These are phyloP conservation scores for Agrochola circellaris DNA, from an alignment of 2,888 invertebrate species.

Conservation along the genomic window DNA sequence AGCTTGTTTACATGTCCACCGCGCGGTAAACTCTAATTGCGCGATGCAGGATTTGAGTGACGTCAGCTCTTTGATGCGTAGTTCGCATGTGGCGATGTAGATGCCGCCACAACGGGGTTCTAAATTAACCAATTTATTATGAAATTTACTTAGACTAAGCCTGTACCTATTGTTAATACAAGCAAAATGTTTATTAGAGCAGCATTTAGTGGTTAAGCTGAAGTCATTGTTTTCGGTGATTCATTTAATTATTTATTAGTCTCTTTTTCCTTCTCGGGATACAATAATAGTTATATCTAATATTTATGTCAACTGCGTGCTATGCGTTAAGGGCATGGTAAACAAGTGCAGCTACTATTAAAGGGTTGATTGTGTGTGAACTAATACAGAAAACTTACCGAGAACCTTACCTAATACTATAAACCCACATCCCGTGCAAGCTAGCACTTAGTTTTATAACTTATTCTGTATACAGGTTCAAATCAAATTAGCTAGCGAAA, in stretches of 20 bases:
- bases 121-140: not conserved
- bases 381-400: not conserved
- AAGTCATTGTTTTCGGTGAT: not conserved
- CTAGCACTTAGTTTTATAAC: no score
- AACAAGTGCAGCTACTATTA: not conserved
- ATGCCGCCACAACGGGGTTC: no score
- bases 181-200: not conserved
- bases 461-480: no score
- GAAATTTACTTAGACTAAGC: not conserved
- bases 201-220: not conserved
- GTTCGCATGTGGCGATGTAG: no score
- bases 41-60: no score
- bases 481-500: no score
- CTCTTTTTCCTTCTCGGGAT: not conserved
- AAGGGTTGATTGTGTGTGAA: not conserved
- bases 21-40: no score
- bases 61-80: no score
- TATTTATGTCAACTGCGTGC: not conserved
- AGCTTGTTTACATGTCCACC: no score
- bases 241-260: not conserved
- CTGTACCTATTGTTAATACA: not conserved
- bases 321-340: not conserved
- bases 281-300: not conserved
- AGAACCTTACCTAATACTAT: no score
- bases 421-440: no score